A percentile compares a stretch with the other conserved stretches of the same genome.
Conservation (phyloP, 2,888 invertebrate species). For the Caenorhabditis sp. region DNA sequence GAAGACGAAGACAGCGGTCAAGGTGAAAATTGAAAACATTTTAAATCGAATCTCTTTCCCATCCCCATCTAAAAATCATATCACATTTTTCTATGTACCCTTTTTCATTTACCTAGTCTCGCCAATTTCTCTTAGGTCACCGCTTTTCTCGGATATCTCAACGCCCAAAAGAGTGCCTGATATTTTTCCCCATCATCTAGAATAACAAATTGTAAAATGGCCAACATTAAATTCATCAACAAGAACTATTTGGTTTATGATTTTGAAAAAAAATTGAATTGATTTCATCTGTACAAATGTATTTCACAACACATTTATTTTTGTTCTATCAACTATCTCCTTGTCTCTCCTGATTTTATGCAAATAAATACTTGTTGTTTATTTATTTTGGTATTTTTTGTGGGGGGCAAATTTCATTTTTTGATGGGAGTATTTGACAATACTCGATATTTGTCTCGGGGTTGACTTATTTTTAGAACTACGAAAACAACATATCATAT, state of each 20-base stretch:
- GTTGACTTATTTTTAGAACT: too few relatives aligned
- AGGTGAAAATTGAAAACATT: slow-evolving; percentile 58
- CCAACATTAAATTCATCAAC: background rate
- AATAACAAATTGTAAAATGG: background rate
- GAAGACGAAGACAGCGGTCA: slow-evolving; percentile 69
- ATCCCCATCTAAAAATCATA: background rate
- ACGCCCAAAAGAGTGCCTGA: background rate
- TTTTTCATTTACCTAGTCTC: background rate
- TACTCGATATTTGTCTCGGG: too few relatives aligned
- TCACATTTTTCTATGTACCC: background rate
- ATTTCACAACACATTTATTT: background rate
- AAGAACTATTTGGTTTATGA: background rate
- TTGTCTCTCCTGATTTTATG: background rate
- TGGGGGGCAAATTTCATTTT: too few relatives aligned
- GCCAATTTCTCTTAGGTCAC: background rate
- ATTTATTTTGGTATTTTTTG: background rate
- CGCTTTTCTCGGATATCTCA: background rate
- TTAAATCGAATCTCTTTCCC: background rate
- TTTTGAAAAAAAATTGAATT: background rate
- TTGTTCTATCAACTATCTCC: background rate
- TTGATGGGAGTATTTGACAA: too few relatives aligned
- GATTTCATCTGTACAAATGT: background rate
- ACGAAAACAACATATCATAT: too few relatives aligned
- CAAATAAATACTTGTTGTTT: slow-evolving; percentile 1
- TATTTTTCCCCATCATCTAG: background rate